These are phyloP conservation scores for Oscheius sp. DNA, from an alignment of 2,888 invertebrate species.

Conservation along the genomic window DNA sequence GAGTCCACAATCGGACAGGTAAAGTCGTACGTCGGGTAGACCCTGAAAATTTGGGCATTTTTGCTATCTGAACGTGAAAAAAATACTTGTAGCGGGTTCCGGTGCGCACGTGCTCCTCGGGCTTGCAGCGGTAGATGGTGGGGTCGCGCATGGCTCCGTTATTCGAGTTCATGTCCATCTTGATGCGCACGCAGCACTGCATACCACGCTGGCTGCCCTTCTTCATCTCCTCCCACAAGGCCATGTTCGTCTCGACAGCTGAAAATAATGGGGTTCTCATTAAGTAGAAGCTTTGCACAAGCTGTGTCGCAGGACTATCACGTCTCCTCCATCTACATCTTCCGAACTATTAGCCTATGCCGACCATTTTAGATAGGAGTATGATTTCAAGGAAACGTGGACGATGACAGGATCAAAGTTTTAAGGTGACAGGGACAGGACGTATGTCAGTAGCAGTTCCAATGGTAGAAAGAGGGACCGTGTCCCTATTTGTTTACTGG, in stretches of 20 bases:
- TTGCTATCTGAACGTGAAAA: slow-evolving; percentile 26
- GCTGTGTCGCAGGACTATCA: background rate
- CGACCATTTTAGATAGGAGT: too few relatives aligned
- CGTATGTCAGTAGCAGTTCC: too few relatives aligned
- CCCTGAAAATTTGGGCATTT: slow-evolving; percentile 78
- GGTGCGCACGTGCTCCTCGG: slow-evolving; percentile 91
- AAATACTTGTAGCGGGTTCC: slow-evolving; percentile 91
- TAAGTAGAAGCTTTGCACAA: background rate
- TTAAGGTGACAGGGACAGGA: too few relatives aligned
- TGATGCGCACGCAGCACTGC: slow-evolving; percentile 92
- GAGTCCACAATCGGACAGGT: slow-evolving; percentile 99
- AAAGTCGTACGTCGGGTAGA: slow-evolving; percentile 99
- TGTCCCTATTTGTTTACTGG: too few relatives aligned
- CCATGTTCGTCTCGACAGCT: slow-evolving; percentile 87
- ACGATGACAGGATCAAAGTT: too few relatives aligned
- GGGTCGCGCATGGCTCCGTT: slow-evolving; percentile 98
- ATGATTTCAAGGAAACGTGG: too few relatives aligned
- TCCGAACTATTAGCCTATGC: too few relatives aligned
- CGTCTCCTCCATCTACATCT: too few relatives aligned
- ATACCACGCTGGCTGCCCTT: slow-evolving; percentile 84
- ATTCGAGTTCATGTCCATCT: slow-evolving; percentile 93
- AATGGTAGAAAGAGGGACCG: too few relatives aligned
- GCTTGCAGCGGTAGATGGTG: slow-evolving; percentile 94
- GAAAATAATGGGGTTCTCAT: slow-evolving; percentile 35
- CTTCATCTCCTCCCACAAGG: slow-evolving; percentile 95